Base-by-base conservation (phyloP, 1,140 invertebrate genomes). In the Samia ricini region DNA sequence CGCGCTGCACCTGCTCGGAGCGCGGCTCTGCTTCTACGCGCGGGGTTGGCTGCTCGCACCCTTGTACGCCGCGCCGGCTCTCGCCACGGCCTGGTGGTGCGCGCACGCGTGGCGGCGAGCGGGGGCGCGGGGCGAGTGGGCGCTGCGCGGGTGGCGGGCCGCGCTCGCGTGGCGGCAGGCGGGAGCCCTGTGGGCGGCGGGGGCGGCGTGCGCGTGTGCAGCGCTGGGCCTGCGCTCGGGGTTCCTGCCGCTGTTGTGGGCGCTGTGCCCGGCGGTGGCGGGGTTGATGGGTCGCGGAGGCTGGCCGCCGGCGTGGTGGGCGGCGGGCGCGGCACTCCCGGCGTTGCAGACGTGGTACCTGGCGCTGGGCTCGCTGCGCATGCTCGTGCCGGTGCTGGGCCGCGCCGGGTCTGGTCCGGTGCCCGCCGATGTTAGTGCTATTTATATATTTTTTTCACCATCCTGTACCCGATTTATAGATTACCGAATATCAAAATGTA, bases 381-480 rank as follows among this genome's bases (percentile, higher is more conserved):
- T 91, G 77, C 89, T 92, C 77, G 94, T 97, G 65, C 97, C 97
- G 2, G 94, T 98, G 65, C 95, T 96, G 94, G 97, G 97, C 50
- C 92, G 97, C 73, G 91, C 93, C 29, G 97, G 97, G 26, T 67
- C 83, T 10, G 91, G 94, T 23, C 93, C 72, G 85, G 93, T 94
- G 24, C 94, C 76, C 87, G 93, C 73, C 91, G 95, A 91, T 74
- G 94, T 74, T 19, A 77, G 74, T 69, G 7, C 10, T 10, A 5
- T 5, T 29, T 29, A 0, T 29, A 5, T 1, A 8, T 29, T 29
- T 5, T 2, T 29, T 29, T 29, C 26, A 10, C 10, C n/a, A n/a
- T n/a, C n/a, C n/a, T n/a, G n/a, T n/a, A n/a, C n/a, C n/a, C n/a
- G n/a, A n/a, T n/a, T n/a, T n/a, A n/a, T n/a, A n/a, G n/a, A n/a